Conservation (phyloP, 2,797 vertebrate species). For the Clarias platycephalus region DNA sequence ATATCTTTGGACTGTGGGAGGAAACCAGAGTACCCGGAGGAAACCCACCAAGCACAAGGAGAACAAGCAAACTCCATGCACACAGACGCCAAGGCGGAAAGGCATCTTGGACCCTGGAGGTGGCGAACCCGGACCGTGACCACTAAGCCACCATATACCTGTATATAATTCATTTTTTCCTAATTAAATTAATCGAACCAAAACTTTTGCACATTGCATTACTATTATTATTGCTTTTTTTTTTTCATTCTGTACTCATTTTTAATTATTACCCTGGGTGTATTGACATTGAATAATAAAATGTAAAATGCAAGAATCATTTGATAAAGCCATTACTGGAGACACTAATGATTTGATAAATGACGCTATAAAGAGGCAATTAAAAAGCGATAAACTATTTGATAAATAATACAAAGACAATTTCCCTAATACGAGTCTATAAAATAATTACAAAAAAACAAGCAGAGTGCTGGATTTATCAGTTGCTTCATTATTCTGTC, state of each 20-base stretch:
- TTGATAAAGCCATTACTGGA: constrained; percentile 5
- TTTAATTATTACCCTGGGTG: not conserved
- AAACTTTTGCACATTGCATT: not conserved
- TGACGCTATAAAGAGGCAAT: constrained; percentile 26
- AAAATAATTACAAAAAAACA: not conserved
- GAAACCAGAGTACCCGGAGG: too few relatives aligned
- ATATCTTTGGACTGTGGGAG: too few relatives aligned
- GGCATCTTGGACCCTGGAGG: too few relatives aligned
- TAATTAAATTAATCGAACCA: too few relatives aligned
- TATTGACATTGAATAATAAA: constrained; percentile 16
- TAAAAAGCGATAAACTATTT: constrained; percentile 44
- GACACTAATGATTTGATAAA: constrained; percentile 41
- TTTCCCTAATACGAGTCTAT: constrained; percentile 6
- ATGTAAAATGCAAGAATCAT: not conserved
- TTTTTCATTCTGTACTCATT: not conserved
- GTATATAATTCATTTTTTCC: too few relatives aligned
- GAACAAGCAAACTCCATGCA: too few relatives aligned
- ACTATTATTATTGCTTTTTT: not conserved
- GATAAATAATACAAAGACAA: constrained; percentile 25
- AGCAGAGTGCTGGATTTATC: constrained; percentile 8
- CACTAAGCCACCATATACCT: too few relatives aligned
- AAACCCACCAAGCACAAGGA: too few relatives aligned
- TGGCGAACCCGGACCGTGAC: too few relatives aligned
- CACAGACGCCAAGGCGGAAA: too few relatives aligned
- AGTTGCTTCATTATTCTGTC: constrained; percentile 26